Percentiles rank a stretch among this genome's conserved stretches.
Evolutionary conservation across 2,888 invertebrate species (phyloP).

Genomic region (Noctua janthe): DNA sequence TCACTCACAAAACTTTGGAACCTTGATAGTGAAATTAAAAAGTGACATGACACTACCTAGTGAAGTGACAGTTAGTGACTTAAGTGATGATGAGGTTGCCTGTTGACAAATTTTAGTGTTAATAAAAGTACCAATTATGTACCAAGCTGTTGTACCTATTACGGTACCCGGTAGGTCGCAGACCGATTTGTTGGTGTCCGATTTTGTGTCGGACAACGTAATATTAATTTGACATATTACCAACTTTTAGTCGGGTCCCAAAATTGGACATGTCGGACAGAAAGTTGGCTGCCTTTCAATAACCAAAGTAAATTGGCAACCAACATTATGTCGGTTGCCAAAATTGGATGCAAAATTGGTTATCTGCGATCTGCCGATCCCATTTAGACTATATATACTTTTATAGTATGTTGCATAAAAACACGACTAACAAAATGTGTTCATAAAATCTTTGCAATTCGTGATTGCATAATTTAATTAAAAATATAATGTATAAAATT

Average conservation of each 20-base stretch:
- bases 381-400: slow-evolving; percentile 22
- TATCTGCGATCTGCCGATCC: slow-evolving; percentile 14
- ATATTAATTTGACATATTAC: not conserved
- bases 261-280: slow-evolving; percentile 16
- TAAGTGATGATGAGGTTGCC: slow-evolving; percentile 39
- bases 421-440: slow-evolving; percentile 39
- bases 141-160: slow-evolving; percentile 16
- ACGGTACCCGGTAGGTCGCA: not conserved
- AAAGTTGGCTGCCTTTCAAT: not conserved
- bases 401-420: not conserved
- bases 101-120: slow-evolving; percentile 60
- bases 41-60: slow-evolving; percentile 63
- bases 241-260: slow-evolving; percentile 5
- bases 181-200: not conserved
- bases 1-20: slow-evolving; percentile 52
- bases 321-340: not conserved
- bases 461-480: slow-evolving; percentile 49
- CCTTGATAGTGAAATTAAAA: slow-evolving; percentile 66
- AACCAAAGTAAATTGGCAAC: not conserved
- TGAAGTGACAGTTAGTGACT: slow-evolving; percentile 53
- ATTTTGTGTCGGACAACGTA: slow-evolving; percentile 16
- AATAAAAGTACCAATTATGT: slow-evolving; percentile 41
- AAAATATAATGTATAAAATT: not conserved
- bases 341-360: not conserved
- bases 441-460: slow-evolving; percentile 45